Evolutionary conservation across 2,797 vertebrate genomes (phyloP), one percentile per base, ranked within the genome.

Genomic region (Denticeps clupeoides): DNA sequence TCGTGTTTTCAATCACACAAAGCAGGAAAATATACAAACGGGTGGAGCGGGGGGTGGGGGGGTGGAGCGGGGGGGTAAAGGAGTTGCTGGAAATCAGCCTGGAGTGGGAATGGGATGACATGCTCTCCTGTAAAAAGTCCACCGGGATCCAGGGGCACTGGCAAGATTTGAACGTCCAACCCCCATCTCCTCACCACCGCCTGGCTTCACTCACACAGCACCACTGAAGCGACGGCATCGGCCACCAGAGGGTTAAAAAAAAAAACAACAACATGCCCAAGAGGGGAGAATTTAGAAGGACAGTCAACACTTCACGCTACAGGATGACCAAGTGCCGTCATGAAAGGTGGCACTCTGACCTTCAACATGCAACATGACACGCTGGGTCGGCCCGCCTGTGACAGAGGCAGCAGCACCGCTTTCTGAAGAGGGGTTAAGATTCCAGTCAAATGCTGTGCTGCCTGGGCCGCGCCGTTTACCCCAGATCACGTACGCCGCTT

Each of bases 1-100:
- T 53, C 43, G 37, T 37, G 49, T 57, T 51, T 57, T 42, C 28
- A 37, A 51, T 57, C 49, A 57, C 9, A 15, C 12, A n/a, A n/a
- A 27, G 13, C 22, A 33, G 5, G 35, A 51, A 57, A 51, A 57
- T 47, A 51, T 41, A 51, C 38, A 43, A 37, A 46, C 18, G 40
- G 43, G 7, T n/a, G 19, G 18, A 38, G 19, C 33, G 13, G 26
- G 22, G 3, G 23, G 25, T 3, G 4, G 4, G 37, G 3, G 13
- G 13, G 32, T 15, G 12, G 5, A 37, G 3, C 2, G 7, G 49
- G n/a, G 5, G 28, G 5, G 21, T 19, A 26, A 11, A 38, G 3
- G 4, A 25, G 21, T 22, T 40, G 35, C 24, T 38, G 35, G 35
- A 38, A 38, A 21, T 5, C 9, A 38, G 35, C 35, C 35, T 38